Evolutionary conservation across 2,113 vertebrate genomes (phyloP).

Genomic region (Anolis carolinensis): DNA sequence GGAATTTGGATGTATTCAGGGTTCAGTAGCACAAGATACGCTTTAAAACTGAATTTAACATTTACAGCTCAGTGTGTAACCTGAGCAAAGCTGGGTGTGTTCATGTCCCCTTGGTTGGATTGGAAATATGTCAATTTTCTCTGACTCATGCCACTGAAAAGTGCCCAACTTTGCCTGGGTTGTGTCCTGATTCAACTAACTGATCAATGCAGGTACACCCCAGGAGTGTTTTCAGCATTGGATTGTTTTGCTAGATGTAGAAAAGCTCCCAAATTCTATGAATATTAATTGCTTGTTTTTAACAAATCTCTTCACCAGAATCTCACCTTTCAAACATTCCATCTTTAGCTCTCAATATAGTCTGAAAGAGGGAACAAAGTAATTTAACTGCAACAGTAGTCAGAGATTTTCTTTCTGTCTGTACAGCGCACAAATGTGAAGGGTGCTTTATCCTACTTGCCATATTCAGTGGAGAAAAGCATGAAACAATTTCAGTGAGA

Average conservation of each 20-base stretch:
- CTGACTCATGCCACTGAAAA: not conserved
- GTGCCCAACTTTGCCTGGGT: not conserved
- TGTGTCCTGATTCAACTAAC: not conserved
- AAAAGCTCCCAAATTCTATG: slow-evolving; percentile 47
- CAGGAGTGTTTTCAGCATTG: slow-evolving; percentile 21
- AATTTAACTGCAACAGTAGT: slow-evolving; percentile 68
- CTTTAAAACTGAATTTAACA: not conserved
- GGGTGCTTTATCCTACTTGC: slow-evolving; percentile 47
- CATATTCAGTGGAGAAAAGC: slow-evolving; percentile 51
- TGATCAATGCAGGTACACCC: not conserved
- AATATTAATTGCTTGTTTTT: slow-evolving; percentile 67
- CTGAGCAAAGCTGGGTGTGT: not conserved
- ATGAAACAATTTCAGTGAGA: slow-evolving; percentile 50
- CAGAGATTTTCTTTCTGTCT: slow-evolving; percentile 55
- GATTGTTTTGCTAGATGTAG: slow-evolving; percentile 32
- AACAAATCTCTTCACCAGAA: slow-evolving; percentile 60
- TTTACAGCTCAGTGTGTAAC: not conserved
- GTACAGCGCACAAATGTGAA: slow-evolving; percentile 64
- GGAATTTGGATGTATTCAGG: not conserved
- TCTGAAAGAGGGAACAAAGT: slow-evolving; percentile 51
- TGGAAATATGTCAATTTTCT: not conserved
- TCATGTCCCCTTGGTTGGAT: not conserved
- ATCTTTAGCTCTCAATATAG: slow-evolving; percentile 63
- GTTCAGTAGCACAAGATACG: not conserved
- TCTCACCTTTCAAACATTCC: slow-evolving; percentile 62